A percentile compares a stretch with the other conserved stretches of the same genome.
Conservation (phyloP, 2,888 invertebrate species). For the Melipona beecheii region DNA sequence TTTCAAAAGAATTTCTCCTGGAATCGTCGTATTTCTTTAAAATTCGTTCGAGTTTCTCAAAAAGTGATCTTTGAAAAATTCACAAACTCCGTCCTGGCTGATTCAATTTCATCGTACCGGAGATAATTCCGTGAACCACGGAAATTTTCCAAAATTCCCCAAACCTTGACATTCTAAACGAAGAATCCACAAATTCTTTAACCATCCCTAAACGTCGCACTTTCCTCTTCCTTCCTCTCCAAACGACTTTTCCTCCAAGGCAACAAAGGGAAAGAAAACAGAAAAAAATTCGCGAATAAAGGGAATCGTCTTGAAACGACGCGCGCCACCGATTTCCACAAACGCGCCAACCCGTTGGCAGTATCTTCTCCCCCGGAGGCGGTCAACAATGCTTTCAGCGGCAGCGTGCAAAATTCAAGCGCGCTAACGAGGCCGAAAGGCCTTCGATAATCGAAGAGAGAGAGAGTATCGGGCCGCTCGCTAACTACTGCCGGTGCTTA, state of each 20-base stretch:
- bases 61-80: too few species aligned
- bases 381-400: conserved; percentile 34
- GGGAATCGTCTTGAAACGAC: not conserved
- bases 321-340: not conserved
- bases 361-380: not conserved
- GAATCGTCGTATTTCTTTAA: too few species aligned
- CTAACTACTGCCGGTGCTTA: conserved; percentile 50
- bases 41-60: too few species aligned
- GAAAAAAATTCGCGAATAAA: not conserved
- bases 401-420: conserved; percentile 41
- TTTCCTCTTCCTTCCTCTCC: not conserved
- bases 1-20: too few species aligned
- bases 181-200: not conserved
- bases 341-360: not conserved
- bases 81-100: too few species aligned
- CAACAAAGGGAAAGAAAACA: too few species aligned
- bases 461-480: conserved; percentile 30
- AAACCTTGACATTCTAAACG: too few species aligned
- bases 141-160: too few species aligned
- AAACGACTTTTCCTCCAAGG: not conserved
- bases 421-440: conserved; percentile 47
- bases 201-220: not conserved
- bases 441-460: conserved; percentile 48
- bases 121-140: too few species aligned
- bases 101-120: too few species aligned